A percentile compares a stretch with the other conserved stretches of the same genome.
These are phyloP conservation scores for Ptilorrhoa leucosticta DNA, from an alignment of 2,113 vertebrate genomes.

Conservation along the genomic window DNA sequence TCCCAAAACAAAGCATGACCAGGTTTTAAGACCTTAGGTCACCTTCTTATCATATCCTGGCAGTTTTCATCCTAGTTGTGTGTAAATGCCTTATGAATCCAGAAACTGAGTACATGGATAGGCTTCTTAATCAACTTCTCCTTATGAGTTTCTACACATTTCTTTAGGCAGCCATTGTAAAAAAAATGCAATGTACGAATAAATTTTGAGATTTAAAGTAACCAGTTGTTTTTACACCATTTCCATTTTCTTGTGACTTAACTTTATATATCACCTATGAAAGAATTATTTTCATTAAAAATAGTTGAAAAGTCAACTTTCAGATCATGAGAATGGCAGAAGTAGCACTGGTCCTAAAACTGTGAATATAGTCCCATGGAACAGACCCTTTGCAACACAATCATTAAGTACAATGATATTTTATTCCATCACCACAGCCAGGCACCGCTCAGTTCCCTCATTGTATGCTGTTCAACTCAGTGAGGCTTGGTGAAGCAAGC, in stretches of 20 bases:
- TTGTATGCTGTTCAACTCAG: fast-evolving
- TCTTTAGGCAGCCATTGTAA: neutral
- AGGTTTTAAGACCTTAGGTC: neutral
- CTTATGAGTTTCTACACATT: neutral
- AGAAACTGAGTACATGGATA: neutral
- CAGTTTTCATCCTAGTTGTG: neutral
- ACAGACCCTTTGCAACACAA: neutral
- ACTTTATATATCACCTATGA: neutral
- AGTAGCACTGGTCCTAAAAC: neutral
- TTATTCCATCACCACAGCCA: neutral
- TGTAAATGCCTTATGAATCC: neutral
- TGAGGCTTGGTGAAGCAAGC: neutral
- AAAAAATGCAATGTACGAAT: neutral
- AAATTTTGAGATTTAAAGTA: neutral
- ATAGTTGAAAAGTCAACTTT: neutral
- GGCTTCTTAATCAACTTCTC: neutral
- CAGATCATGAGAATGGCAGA: neutral
- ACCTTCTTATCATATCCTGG: neutral
- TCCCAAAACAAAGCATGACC: neutral
- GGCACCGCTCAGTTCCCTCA: neutral
- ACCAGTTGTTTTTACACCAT: neutral
- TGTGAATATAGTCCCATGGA: neutral
- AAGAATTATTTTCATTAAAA: neutral
- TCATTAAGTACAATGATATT: neutral
- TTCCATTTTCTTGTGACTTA: neutral